Conservation (phyloP, 2,797 vertebrate genomes). For the Myiothlypis chrysogaster region DNA sequence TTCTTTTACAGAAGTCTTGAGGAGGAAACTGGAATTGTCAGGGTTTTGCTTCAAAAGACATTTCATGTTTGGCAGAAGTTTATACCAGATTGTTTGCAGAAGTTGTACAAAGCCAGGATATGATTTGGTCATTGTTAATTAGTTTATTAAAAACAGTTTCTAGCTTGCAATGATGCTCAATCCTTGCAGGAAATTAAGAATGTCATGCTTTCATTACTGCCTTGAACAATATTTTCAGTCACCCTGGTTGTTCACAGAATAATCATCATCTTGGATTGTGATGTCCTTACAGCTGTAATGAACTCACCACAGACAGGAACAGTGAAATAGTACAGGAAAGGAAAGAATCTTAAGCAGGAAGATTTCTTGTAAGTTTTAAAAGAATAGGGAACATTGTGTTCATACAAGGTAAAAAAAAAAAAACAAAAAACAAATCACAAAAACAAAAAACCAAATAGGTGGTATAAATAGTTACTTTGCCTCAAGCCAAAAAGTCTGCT, state of each 20-base stretch:
- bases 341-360: background rate
- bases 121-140: background rate
- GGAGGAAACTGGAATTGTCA: background rate
- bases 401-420: background rate
- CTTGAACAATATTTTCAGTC: background rate
- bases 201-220: background rate
- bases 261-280: background rate
- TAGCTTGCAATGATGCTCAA: background rate
- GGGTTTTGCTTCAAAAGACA: background rate
- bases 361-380: background rate
- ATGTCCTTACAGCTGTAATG: background rate
- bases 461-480: background rate
- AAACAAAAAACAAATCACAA: background rate
- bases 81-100: background rate
- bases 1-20: background rate
- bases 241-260: background rate
- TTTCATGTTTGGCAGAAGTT: background rate
- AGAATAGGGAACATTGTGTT: background rate
- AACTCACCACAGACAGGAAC: background rate
- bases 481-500: background rate
- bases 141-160: background rate
- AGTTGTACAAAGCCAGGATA: background rate
- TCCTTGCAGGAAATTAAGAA: background rate
- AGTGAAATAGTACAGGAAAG: background rate
- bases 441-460: background rate